A percentile compares a stretch with the other conserved stretches of the same genome.
Evolutionary conservation across 1,140 invertebrate genomes (phyloP).

Genomic region (Colletes latitarsis): DNA sequence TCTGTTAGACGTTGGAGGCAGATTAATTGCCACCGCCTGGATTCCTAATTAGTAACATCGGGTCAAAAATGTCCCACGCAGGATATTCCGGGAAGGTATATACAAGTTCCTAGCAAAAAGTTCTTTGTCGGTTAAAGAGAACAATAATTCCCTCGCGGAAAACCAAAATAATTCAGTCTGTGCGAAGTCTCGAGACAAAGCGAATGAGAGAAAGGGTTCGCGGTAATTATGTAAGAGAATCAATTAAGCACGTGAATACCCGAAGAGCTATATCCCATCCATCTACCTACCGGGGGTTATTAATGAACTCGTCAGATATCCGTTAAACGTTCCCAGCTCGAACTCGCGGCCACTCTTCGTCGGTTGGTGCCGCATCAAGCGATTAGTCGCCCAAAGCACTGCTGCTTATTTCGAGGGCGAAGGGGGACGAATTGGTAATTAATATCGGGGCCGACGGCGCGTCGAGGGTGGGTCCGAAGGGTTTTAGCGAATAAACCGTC

Average conservation of each 20-base stretch:
- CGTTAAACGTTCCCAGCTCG: slow-evolving; percentile 66
- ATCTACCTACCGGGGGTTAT: slow-evolving; percentile 66
- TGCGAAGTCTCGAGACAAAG: background rate
- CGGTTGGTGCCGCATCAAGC: slow-evolving; percentile 7
- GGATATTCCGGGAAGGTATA: too few relatives aligned
- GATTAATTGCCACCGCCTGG: too few relatives aligned
- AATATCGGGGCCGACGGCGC: slow-evolving; percentile 44
- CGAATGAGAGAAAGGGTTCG: slow-evolving; percentile 32
- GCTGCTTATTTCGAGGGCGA: slow-evolving; percentile 42
- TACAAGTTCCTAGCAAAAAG: too few relatives aligned
- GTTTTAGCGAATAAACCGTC: slow-evolving; percentile 42
- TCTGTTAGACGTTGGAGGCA: too few relatives aligned
- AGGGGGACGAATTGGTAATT: slow-evolving; percentile 63
- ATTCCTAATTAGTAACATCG: too few relatives aligned
- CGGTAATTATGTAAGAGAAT: slow-evolving; percentile 72
- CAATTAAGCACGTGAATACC: slow-evolving; percentile 70
- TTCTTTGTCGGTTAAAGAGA: too few relatives aligned
- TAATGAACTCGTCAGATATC: slow-evolving; percentile 77
- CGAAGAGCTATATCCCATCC: slow-evolving; percentile 60
- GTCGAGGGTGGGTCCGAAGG: slow-evolving; percentile 25
- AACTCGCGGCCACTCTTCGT: slow-evolving; percentile 36
- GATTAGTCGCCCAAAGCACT: slow-evolving; percentile 46
- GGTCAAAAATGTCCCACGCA: too few relatives aligned
- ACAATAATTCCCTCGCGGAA: background rate
- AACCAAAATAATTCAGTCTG: background rate